Percentiles rank a stretch among this genome's conserved stretches.
Evolutionary conservation across 2,113 vertebrate genomes (phyloP).

Genomic region (Capreolus pygargus): DNA sequence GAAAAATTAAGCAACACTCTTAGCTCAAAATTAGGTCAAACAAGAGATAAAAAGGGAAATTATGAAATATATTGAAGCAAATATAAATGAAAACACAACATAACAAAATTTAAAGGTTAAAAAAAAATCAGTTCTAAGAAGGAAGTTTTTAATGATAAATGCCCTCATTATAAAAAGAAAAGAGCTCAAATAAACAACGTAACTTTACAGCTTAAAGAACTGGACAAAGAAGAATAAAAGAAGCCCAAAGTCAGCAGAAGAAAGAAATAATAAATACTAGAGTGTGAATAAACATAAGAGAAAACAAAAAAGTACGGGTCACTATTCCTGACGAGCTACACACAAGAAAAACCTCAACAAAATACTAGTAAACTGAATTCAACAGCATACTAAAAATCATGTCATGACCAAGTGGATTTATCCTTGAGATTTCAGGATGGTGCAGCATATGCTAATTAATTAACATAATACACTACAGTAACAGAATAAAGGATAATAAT

Average conservation of each 20-base stretch:
- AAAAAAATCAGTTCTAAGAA: background rate
- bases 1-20: background rate
- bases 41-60: background rate
- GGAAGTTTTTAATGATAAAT: background rate
- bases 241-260: background rate
- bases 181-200: background rate
- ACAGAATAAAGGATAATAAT: background rate
- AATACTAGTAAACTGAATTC: background rate
- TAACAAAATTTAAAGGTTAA: background rate
- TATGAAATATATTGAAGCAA: background rate
- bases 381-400: background rate
- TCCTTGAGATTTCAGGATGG: background rate
- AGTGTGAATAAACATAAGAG: background rate
- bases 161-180: background rate
- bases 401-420: background rate
- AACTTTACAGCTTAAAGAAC: background rate
- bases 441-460: background rate
- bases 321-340: background rate
- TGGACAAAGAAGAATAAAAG: background rate
- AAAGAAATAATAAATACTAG: background rate
- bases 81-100: background rate
- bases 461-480: background rate
- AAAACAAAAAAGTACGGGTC: background rate
- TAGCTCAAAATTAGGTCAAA: background rate
- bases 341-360: background rate